Conservation (phyloP, 2,797 vertebrate genomes). For the Galago senegalensis region DNA sequence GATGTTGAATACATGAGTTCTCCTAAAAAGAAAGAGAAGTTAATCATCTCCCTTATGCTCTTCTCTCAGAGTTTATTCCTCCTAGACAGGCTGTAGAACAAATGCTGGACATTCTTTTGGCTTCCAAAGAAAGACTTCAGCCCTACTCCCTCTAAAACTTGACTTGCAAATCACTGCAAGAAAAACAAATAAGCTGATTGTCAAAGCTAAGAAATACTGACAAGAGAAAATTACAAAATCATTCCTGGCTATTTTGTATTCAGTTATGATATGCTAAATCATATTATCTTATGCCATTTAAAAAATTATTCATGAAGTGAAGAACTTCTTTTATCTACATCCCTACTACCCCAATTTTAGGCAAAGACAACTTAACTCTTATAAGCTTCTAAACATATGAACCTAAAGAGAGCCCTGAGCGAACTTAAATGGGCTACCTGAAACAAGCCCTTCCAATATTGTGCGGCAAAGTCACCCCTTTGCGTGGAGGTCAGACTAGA, state of each 20-base stretch:
- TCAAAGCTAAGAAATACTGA: neutral
- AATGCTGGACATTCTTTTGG: neutral
- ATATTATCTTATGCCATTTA: neutral
- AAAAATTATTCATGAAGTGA: neutral
- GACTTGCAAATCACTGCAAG: slow-evolving; percentile 11
- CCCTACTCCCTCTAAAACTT: neutral
- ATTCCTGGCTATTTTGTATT: slow-evolving; percentile 37
- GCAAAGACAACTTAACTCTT: neutral
- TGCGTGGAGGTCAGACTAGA: neutral
- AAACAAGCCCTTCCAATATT: neutral
- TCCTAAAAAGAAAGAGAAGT: neutral
- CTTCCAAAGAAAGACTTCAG: slow-evolving; percentile 1
- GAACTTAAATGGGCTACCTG: neutral
- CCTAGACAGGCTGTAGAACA: neutral
- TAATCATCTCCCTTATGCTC: neutral
- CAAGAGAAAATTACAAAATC: slow-evolving; percentile 2
- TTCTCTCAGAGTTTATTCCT: neutral
- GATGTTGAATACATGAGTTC: neutral
- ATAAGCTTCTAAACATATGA: neutral
- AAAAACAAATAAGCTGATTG: neutral
- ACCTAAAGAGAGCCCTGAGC: neutral
- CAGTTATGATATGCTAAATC: neutral
- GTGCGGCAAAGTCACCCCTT: neutral
- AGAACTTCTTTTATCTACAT: neutral
- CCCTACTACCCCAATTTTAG: neutral